Evolutionary conservation across 2,797 vertebrate genomes (phyloP).

Genomic region (Gorsachius magnificus): DNA sequence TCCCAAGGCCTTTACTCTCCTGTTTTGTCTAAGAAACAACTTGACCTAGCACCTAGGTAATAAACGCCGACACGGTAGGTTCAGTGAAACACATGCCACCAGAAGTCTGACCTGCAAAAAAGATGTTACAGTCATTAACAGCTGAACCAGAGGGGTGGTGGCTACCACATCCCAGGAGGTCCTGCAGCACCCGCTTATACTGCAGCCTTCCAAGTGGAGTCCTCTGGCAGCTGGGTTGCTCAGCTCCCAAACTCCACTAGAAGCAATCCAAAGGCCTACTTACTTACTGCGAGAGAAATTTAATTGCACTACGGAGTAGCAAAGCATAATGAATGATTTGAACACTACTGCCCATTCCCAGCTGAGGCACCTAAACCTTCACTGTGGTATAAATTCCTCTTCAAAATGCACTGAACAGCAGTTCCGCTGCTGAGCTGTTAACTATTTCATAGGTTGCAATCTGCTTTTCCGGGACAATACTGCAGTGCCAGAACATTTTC

Average conservation of each 20-base stretch:
- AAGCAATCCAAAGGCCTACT: background rate
- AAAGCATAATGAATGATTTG: background rate
- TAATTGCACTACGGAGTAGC: accelerated
- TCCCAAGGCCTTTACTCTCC: background rate
- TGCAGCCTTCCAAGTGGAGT: background rate
- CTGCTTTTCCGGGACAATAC: background rate
- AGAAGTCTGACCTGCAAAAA: background rate
- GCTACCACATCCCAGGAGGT: background rate
- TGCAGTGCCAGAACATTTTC: background rate
- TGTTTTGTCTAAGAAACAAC: background rate
- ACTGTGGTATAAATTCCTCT: background rate
- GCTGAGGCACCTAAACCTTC: background rate
- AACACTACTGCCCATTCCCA: background rate
- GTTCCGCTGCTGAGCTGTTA: background rate
- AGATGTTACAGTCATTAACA: background rate
- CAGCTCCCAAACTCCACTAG: background rate
- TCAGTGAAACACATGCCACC: background rate
- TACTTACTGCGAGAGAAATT: background rate
- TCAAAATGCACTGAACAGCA: background rate
- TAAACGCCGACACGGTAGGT: background rate
- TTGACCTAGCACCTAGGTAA: background rate
- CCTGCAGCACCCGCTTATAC: background rate
- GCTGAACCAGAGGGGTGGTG: background rate
- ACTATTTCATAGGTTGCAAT: background rate
- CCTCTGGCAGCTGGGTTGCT: background rate